Evolutionary conservation across 92 coral and sea anemone genomes (phyloP), one percentile per base, ranked within the genome.

Genomic region (Parazoanthus swiftii): DNA sequence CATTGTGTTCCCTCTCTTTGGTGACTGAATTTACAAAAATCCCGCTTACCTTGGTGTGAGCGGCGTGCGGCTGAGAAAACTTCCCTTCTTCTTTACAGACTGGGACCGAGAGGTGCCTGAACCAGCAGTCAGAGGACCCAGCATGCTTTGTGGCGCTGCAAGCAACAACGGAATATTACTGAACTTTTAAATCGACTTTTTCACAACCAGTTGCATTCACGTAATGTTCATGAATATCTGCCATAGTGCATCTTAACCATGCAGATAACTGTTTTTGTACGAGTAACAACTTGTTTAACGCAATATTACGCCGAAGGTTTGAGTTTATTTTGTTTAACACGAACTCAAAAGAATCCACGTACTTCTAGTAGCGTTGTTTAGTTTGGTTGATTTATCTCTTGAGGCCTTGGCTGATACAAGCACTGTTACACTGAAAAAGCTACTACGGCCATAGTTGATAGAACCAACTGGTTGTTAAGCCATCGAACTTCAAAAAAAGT

Each of bases 81-180:
- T 97, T 74, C 99, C 98, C 86, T 97, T 97, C 95, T 97, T 97
- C 92, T 97, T 97, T 29, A 93, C 95, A 44, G 94, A 77, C 81
- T 92, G 86, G 74, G 91, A 44, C 50, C 90, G 79, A 51, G 81
- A 76, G 56, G 92, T 89, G 7, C 91, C 82, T 67, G 91, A 89
- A 16, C 92, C 94, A 42, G 94, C 85, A 4, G 89, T 83, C 33
- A 94, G 82, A 0, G 99, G 99, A 74, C 99, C 99, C 63, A 97
- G 96, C 99, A 97, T 97, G 93, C 99, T 95, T 87, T 93, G 92
- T 21, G 98, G 99, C 72, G 86, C 99, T 97, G 88, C 29, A 88
- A 88, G 72, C 38, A 84, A 82, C 39, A 51, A 11, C 86, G 50
- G 35, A 50, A 21, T 3, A 25, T n/a, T 37, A 37, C 7, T 79